Conservation (phyloP, 2,113 vertebrate genomes). For the Micronycteris hirsuta region DNA sequence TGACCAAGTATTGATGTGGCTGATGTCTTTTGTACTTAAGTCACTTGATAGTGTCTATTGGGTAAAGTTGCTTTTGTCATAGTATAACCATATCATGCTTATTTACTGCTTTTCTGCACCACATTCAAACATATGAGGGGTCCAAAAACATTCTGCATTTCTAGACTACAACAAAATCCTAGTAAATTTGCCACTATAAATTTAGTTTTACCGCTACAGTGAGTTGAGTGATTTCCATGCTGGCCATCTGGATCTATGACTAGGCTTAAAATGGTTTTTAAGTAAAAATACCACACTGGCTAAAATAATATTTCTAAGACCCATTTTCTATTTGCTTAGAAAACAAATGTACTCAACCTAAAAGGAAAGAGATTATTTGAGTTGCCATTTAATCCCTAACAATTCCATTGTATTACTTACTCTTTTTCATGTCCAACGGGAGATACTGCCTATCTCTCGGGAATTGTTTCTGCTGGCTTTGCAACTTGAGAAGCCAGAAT, state of each 20-base stretch:
- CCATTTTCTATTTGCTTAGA: constrained; percentile 32
- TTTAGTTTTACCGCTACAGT: not conserved
- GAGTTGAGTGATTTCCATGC: constrained; percentile 13
- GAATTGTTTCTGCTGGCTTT: not conserved
- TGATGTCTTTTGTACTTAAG: not conserved
- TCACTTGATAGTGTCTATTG: not conserved
- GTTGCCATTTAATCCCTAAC: constrained; percentile 5
- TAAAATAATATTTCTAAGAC: constrained; percentile 42
- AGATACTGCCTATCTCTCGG: not conserved
- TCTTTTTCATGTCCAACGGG: not conserved
- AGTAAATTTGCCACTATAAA: not conserved
- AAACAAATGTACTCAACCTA: constrained; percentile 17
- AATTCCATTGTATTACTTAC: not conserved
- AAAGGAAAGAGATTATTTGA: constrained; percentile 40
- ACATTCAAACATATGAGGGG: not conserved
- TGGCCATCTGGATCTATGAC: constrained; percentile 26
- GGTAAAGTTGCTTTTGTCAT: not conserved
- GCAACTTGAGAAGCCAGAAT: not conserved
- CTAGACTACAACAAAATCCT: constrained; percentile 15
- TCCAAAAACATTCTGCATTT: constrained; percentile 7
- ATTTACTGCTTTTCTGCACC: not conserved
- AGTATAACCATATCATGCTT: not conserved
- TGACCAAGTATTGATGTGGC: not conserved
- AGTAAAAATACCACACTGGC: not conserved
- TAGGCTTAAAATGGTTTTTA: constrained; percentile 38